Evolutionary conservation across 2,888 invertebrate species (phyloP), one percentile per base, ranked within the genome.

Genomic region (Drosophila stalkeri): DNA sequence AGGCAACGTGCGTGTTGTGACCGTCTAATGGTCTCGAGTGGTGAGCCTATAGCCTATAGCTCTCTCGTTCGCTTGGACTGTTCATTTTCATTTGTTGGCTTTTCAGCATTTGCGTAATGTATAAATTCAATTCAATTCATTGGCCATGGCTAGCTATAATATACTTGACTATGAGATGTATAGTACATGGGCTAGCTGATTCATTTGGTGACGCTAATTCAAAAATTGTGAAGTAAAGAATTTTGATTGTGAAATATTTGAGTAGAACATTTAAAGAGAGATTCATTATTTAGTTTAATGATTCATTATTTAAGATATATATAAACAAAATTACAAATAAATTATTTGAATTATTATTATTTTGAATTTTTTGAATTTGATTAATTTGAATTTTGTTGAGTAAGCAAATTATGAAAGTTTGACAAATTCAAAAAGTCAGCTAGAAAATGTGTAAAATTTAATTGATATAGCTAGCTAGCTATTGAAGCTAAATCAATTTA

Each of bases 61-160:
- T 27, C 47, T 43, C 49, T 43, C 46, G 33, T 46, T 55, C 55
- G 12, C 46, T 61, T 51, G 16, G 63, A 33, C 82, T 78, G 78
- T 76, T 82, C 81, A 82, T 81, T 79, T 72, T 75, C 81, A 70
- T 77, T 81, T 66, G 62, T 52, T 64, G 72, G 75, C 67, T 72
- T 63, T 68, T 62, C 57, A 61, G 64, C 62, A 65, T 71, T 80
- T 73, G 80, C 66, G 49, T 72, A 86, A 86, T 86, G 85, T 70
- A 72, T 61, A 78, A 86, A 77, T 86, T 86, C 81, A 86, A 77
- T 86, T 86, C 81, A 83, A 85, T 85, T 81, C 77, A 80, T 65
- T 74, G 63, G 41, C 66, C 62, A 43, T 6, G n/a, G 27, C 27
- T 20, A 4, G 14, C 33, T 37, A 23, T 18, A 51, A 31, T 31